Evolutionary conservation across 2,888 invertebrate species (phyloP).

Genomic region (Rotaria macrura): DNA sequence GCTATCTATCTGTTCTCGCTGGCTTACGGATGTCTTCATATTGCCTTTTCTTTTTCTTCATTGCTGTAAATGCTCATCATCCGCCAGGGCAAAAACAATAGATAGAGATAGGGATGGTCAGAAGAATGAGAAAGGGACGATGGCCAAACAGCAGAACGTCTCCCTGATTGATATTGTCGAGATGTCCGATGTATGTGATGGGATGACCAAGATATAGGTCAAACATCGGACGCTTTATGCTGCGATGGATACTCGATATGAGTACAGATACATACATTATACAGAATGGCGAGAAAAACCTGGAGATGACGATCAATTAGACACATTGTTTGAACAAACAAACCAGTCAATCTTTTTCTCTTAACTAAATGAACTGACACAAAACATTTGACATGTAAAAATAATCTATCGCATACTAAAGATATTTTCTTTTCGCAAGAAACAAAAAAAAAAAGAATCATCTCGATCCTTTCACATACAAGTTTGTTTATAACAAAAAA

Average conservation of each 20-base stretch:
- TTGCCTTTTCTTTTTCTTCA: neutral
- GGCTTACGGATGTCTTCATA: neutral
- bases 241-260: constrained; percentile 12
- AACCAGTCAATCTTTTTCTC: constrained; percentile 9
- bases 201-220: constrained; percentile 12
- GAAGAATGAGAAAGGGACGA: neutral
- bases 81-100: constrained; percentile 10
- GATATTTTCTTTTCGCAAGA: neutral
- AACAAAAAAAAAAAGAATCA: neutral
- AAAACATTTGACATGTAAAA: constrained; percentile 8
- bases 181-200: constrained; percentile 3
- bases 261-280: constrained; percentile 2
- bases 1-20: constrained; percentile 12
- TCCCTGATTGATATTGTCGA: constrained; percentile 11
- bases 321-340: constrained; percentile 15
- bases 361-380: neutral
- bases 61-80: constrained; percentile 4
- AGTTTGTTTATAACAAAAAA: neutral
- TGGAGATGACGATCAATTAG: constrained; percentile 15
- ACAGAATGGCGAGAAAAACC: neutral
- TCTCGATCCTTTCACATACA: neutral
- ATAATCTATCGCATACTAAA: neutral
- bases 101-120: constrained; percentile 8
- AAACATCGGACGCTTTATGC: constrained; percentile 12
- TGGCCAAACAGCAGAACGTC: constrained; percentile 15